These are phyloP conservation scores for Alces alces DNA, from an alignment of 2,113 vertebrate species.

Conservation along the genomic window DNA sequence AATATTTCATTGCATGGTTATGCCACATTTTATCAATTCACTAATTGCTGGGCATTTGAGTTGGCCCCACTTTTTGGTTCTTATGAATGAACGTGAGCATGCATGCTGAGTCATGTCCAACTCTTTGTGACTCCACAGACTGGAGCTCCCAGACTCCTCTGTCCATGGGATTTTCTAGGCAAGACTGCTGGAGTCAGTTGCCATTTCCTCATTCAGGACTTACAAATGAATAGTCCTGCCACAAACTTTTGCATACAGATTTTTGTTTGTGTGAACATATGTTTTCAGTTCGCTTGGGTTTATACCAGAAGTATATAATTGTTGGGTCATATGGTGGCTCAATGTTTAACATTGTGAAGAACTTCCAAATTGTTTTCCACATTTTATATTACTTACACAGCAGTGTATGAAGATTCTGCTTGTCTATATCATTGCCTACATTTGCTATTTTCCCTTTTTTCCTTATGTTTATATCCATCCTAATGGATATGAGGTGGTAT, in stretches of 20 bases:
- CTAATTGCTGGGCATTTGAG: background rate
- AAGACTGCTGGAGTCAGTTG: background rate
- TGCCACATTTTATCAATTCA: background rate
- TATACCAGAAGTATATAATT: background rate
- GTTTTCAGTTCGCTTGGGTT: background rate
- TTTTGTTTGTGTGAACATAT: background rate
- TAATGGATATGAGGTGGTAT: background rate
- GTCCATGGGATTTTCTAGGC: background rate
- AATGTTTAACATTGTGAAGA: background rate
- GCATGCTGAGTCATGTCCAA: background rate
- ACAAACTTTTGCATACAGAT: background rate
- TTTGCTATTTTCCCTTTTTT: background rate
- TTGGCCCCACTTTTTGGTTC: background rate
- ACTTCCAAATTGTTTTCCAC: background rate
- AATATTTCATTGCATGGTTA: background rate
- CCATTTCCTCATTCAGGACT: background rate
- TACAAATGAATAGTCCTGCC: background rate
- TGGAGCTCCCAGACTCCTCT: background rate
- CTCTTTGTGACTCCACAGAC: background rate
- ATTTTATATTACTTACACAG: background rate
- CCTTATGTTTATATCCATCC: background rate
- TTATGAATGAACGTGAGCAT: background rate
- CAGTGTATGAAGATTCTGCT: background rate
- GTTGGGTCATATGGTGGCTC: background rate
- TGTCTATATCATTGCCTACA: background rate